A percentile compares a stretch with the other conserved stretches of the same genome.
phyloP scores from a whole-genome alignment of 2,888 invertebrate genomes.

The Pteria penguin region DNA sequence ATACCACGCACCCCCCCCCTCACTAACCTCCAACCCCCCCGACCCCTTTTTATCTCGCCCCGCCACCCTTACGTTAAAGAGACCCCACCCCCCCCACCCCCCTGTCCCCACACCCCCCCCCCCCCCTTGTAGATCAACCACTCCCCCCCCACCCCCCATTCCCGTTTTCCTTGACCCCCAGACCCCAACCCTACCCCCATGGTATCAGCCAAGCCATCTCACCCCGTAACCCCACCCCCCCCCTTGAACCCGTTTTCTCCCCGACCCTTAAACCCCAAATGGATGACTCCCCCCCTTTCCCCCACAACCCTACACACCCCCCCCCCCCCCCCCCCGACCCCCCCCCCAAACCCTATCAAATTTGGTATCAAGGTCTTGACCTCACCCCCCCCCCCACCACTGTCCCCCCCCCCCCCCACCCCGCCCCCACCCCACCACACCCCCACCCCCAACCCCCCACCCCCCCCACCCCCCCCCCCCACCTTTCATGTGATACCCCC shows the following conservation, averaged over 20 bases:
- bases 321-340: background rate
- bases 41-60: no score
- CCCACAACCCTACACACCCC: background rate
- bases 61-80: no score
- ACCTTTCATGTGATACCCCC: background rate
- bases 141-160: background rate
- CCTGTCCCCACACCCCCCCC: constrained; percentile 33
- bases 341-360: background rate
- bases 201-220: background rate
- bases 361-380: no score
- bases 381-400: background rate
- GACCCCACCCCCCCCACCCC: constrained; percentile 13
- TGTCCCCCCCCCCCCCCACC: background rate
- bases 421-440: constrained; percentile 30
- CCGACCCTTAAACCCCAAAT: background rate
- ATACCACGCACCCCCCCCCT: no score
- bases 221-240: background rate
- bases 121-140: constrained; percentile 42
- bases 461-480: constrained; percentile 19
- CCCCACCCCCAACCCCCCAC: constrained; percentile 34
- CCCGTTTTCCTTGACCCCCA: background rate
- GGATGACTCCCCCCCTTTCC: background rate
- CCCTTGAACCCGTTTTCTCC: background rate
- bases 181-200: background rate
- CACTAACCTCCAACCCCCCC: no score